Conservation (phyloP, 2,113 vertebrate genomes). For the Melanotaenia duboulayi region DNA sequence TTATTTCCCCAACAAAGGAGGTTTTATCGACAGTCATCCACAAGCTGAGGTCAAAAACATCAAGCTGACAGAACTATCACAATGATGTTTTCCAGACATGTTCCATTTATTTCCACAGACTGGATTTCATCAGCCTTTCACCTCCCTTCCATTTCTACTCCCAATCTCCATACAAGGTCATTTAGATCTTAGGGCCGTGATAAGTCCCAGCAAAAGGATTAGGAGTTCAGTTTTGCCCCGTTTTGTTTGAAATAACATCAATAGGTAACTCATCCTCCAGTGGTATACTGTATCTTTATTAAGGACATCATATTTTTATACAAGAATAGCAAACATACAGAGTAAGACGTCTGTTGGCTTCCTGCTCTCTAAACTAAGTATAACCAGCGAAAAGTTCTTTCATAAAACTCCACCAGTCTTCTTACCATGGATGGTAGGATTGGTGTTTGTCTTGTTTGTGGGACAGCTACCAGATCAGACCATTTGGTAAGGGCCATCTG, state of each 20-base stretch:
- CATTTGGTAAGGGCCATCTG: no score
- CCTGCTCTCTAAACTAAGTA: background rate
- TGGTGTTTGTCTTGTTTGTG: background rate
- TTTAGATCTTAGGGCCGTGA: constrained; percentile 43
- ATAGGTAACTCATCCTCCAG: background rate
- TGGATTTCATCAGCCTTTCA: background rate
- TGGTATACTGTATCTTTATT: background rate
- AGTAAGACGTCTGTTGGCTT: background rate
- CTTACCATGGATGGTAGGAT: background rate
- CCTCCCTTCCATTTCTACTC: constrained; percentile 21
- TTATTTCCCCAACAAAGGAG: background rate
- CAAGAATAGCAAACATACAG: no score
- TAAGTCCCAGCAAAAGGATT: constrained; percentile 28
- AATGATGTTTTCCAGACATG: constrained; percentile 49
- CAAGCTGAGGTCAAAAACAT: background rate
- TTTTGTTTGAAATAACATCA: constrained; percentile 4
- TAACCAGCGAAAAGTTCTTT: background rate
- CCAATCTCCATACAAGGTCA: constrained; percentile 58
- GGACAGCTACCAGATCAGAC: no score
- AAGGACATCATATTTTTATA: background rate
- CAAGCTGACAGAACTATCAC: constrained; percentile 16
- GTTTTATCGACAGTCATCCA: background rate
- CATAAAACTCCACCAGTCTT: background rate
- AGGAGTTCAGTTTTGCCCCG: constrained; percentile 23
- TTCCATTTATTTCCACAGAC: constrained; percentile 39